Evolutionary conservation across 2,888 invertebrate genomes (phyloP).

Genomic region (Griposia aprilina): DNA sequence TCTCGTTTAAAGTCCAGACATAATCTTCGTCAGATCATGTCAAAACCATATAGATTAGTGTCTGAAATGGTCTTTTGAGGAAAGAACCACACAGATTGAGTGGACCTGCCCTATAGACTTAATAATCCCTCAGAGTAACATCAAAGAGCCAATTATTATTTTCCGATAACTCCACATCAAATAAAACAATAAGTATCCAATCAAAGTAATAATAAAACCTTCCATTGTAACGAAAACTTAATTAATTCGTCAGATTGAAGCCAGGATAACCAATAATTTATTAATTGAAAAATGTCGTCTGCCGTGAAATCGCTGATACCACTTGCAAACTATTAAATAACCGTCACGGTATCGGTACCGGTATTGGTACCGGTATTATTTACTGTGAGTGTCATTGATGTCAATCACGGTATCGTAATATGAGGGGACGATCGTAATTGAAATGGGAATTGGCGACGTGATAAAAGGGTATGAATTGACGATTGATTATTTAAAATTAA

Average conservation of each 20-base stretch:
- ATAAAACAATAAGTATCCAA: slow-evolving; percentile 12
- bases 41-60: no score
- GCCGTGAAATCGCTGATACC: slow-evolving; percentile 34
- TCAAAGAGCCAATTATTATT: slow-evolving; percentile 1
- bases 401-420: slow-evolving; percentile 55
- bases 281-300: slow-evolving; percentile 54
- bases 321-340: slow-evolving; percentile 51
- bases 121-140: slow-evolving; percentile 9
- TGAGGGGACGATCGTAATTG: slow-evolving; percentile 50
- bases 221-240: slow-evolving; percentile 26
- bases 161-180: neutral
- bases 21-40: no score
- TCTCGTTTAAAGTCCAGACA: no score
- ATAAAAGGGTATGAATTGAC: slow-evolving; percentile 36
- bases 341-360: slow-evolving; percentile 20
- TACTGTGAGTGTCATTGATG: slow-evolving; percentile 53
- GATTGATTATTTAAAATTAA: slow-evolving; percentile 36
- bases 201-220: slow-evolving; percentile 19
- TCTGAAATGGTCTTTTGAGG: no score
- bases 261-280: slow-evolving; percentile 24
- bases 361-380: slow-evolving; percentile 36
- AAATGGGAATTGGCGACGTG: slow-evolving; percentile 34
- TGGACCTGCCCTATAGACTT: no score
- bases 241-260: slow-evolving; percentile 37
- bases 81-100: no score